These are phyloP conservation scores for Caranx melampygus DNA, from an alignment of 2,113 vertebrate species.

Conservation along the genomic window DNA sequence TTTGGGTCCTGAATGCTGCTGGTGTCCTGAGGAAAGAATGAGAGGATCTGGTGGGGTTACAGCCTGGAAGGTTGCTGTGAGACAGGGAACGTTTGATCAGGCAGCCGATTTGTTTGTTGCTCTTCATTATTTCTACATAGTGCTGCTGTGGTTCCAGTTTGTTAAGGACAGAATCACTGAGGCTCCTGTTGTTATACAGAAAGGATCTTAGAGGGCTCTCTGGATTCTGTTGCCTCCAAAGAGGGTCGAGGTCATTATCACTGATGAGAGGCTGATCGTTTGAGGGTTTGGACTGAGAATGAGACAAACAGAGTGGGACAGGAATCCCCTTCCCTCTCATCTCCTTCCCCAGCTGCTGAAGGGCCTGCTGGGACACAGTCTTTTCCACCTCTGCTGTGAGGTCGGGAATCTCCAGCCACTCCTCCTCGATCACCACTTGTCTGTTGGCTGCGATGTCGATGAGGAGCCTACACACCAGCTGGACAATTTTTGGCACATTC, in stretches of 20 bases:
- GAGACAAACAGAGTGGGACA: constrained; percentile 59
- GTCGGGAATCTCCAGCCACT: constrained; percentile 83
- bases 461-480: constrained; percentile 90
- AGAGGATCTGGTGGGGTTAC: background rate
- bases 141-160: constrained; percentile 71
- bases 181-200: constrained; percentile 78
- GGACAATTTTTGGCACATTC: constrained; percentile 93
- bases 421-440: constrained; percentile 82
- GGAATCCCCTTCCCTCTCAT: constrained; percentile 86
- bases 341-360: constrained; percentile 86
- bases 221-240: constrained; percentile 84
- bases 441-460: constrained; percentile 91
- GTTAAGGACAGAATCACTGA: constrained; percentile 92
- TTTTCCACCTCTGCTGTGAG: constrained; percentile 92
- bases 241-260: constrained; percentile 84
- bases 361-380: constrained; percentile 89
- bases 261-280: constrained; percentile 76
- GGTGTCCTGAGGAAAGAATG: constrained; percentile 41
- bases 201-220: constrained; percentile 80
- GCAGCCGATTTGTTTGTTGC: constrained; percentile 64
- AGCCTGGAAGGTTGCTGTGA: constrained; percentile 74
- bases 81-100: constrained; percentile 72
- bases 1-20: constrained; percentile 69
- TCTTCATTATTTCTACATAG: constrained; percentile 75
- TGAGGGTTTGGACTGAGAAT: constrained; percentile 50